Base-by-base conservation (phyloP, 2,113 vertebrate genomes). In the Eonycteris spelaea region DNA sequence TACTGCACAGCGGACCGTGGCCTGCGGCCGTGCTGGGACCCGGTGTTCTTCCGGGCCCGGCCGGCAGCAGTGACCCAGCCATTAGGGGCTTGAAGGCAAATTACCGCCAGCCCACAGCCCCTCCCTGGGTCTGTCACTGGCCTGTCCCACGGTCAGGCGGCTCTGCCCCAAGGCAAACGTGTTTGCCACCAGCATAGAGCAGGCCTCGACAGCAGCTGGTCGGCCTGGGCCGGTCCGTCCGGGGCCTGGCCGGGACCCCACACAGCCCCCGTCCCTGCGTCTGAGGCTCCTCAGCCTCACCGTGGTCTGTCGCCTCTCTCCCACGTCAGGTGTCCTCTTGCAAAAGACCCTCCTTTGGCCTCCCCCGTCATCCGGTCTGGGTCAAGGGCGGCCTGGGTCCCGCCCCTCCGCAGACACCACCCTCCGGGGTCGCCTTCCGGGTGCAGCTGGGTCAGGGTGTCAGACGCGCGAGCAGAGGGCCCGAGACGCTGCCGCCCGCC, bases 51-150 rank as follows among this genome's bases (percentile, higher is more conserved):
- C 98, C 98, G 98, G 99, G 98, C 98, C 99, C 98, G 96, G 97
- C 97, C 98, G 97, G 98, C 98, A 98, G 98, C 98, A n/a, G n/a
- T n/a, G 99, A 99, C 98, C 97, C 98, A 98, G 96, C 99, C 98
- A 99, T 99, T 99, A 99, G 98, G 98, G 98, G 97, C 98, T 98
- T 99, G 98, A 99, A 99, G 98, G 99, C 98, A 98, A 99, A 99
- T 99, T 98, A 98, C 98, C 96, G 98, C 97, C 45, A 48, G 45
- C 45, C 45, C 45, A 48, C 13, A 48, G 45, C 45, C 11, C 45
- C 73, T 93, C 96, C 96, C 70, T 82, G 85, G 92, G 95, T 96
- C 92, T 89, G 10, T 55, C 95, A 95, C 94, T 80, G 93, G 90
- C 89, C 84, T 96, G 95, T 84, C 86, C 94, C 9, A 10, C 4